Evolutionary conservation across 1,140 invertebrate genomes (phyloP).

Genomic region (Pseudachorutes palmiensis): DNA sequence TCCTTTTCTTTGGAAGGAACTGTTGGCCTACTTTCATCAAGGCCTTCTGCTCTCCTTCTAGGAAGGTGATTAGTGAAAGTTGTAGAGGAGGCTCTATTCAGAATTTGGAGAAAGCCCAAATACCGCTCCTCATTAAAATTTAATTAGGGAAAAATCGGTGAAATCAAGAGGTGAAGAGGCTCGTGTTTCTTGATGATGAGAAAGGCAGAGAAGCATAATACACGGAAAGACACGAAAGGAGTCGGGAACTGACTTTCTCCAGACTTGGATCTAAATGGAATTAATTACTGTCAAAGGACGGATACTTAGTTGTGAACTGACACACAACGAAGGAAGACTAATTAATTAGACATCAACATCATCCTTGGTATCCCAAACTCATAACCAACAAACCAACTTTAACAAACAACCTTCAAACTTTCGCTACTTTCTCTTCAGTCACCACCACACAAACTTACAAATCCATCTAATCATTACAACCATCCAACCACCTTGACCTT

Average conservation of each 20-base stretch:
- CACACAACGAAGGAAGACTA: background rate
- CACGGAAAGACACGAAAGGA: no score
- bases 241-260: background rate
- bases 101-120: no score
- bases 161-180: background rate
- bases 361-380: background rate
- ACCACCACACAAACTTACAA: no score
- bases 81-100: no score
- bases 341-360: background rate
- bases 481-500: no score
- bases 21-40: background rate
- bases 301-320: no score
- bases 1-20: no score
- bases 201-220: no score
- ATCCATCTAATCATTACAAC: no score
- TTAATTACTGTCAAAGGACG: background rate
- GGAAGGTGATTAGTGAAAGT: slow-evolving; percentile 1
- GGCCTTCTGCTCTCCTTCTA: background rate
- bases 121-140: background rate
- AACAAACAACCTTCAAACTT: no score
- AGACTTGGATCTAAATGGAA: background rate
- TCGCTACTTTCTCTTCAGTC: no score
- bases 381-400: background rate
- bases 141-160: background rate
- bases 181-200: no score